A percentile compares a stretch with the other conserved stretches of the same genome.
These are phyloP conservation scores for Oreochromis aureus DNA, from an alignment of 2,113 vertebrate genomes.

Conservation along the genomic window DNA sequence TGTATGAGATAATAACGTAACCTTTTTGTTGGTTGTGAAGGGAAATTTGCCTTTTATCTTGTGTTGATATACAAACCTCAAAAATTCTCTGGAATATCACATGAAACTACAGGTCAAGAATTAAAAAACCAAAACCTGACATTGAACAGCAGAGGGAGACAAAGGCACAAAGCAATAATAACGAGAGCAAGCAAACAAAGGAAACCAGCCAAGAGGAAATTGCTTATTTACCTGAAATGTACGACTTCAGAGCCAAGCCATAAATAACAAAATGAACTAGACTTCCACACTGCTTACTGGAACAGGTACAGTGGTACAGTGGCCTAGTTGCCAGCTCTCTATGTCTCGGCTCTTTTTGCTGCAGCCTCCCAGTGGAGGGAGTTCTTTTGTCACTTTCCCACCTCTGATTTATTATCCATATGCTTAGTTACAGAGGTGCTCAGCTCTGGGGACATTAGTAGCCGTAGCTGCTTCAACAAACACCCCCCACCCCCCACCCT, in stretches of 20 bases:
- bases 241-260: not conserved
- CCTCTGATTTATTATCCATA: constrained; percentile 55
- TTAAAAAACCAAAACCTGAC: not conserved
- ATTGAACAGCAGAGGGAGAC: not conserved
- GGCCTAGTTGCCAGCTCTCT: not conserved
- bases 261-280: constrained; percentile 19
- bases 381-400: constrained; percentile 24
- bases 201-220: constrained; percentile 17
- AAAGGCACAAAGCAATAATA: not conserved
- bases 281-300: not conserved
- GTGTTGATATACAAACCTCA: not conserved
- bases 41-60: not conserved
- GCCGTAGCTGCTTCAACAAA: not conserved
- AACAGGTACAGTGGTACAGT: not conserved
- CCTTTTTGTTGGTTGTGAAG: not conserved
- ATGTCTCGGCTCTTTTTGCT: not conserved
- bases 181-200: constrained; percentile 13
- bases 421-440: constrained; percentile 18
- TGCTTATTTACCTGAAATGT: constrained; percentile 30
- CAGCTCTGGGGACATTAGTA: constrained; percentile 10
- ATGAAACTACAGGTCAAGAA: not conserved
- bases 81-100: not conserved
- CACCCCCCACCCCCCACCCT: not conserved
- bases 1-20: not conserved
- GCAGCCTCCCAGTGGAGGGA: constrained; percentile 6